These are phyloP conservation scores for Protodeltote pygarga DNA, from an alignment of 2,888 invertebrate genomes.

Conservation along the genomic window DNA sequence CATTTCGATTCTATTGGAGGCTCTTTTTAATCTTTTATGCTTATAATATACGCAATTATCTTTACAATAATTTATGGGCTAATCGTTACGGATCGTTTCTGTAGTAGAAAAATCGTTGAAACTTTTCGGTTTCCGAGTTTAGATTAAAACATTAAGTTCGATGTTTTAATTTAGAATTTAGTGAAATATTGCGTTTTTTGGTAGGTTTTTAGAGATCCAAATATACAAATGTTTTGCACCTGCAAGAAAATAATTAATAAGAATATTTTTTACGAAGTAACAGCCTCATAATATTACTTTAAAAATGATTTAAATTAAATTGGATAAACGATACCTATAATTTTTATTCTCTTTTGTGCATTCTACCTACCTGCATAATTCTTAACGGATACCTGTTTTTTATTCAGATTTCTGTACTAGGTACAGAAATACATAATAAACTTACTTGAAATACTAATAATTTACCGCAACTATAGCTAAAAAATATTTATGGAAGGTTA, in stretches of 20 bases:
- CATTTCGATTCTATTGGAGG: constrained; percentile 14
- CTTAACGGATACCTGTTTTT: too few relatives aligned
- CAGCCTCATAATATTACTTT: too few relatives aligned
- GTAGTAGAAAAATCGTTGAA: constrained; percentile 10
- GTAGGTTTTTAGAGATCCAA: not conserved
- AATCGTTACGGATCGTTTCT: constrained; percentile 17
- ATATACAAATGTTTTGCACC: not conserved
- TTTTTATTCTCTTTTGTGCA: too few relatives aligned
- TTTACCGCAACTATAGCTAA: constrained; percentile 27
- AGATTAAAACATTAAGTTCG: constrained; percentile 16
- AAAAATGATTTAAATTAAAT: too few relatives aligned
- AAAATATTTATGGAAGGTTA: constrained; percentile 45
- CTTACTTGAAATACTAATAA: constrained; percentile 26
- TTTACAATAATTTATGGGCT: constrained; percentile 32
- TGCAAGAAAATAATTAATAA: not conserved
- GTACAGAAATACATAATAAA: too few relatives aligned
- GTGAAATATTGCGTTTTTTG: constrained; percentile 9
- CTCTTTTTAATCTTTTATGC: constrained; percentile 25
- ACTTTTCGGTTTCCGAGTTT: constrained; percentile 11
- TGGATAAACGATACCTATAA: too few relatives aligned
- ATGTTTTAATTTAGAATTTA: constrained; percentile 14
- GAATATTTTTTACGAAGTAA: too few relatives aligned
- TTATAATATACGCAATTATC: constrained; percentile 34
- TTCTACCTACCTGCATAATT: too few relatives aligned
- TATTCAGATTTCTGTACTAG: too few relatives aligned